Conservation (phyloP, 2,888 invertebrate species). For the Cephonodes hylas region DNA sequence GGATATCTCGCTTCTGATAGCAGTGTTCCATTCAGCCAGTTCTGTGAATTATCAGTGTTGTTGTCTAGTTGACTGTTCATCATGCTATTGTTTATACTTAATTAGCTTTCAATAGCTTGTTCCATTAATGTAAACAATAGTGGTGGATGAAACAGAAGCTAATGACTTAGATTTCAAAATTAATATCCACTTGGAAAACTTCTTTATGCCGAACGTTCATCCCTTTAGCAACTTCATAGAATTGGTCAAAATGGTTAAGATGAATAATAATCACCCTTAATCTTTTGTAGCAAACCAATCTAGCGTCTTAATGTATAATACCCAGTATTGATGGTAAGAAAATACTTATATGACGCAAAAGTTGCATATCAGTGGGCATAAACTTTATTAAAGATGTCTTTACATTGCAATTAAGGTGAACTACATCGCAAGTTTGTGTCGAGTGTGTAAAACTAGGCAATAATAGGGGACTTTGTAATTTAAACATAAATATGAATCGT, state of each 20-base stretch:
- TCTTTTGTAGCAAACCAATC: not conserved
- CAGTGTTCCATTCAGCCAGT: not conserved
- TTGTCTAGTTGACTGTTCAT: no score
- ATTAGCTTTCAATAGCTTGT: not conserved
- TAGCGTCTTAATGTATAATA: not conserved
- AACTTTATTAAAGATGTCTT: not conserved
- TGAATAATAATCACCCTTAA: no score
- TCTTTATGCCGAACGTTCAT: no score
- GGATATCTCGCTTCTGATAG: not conserved
- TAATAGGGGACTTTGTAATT: not conserved
- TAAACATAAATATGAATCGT: not conserved
- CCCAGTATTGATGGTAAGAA: not conserved
- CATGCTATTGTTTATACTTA: not conserved
- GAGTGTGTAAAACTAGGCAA: not conserved
- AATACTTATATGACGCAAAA: not conserved
- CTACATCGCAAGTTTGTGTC: not conserved
- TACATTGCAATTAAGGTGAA: not conserved
- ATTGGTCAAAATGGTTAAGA: no score
- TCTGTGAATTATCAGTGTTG: not conserved
- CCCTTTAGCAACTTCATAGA: no score
- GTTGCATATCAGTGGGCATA: not conserved
- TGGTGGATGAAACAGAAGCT: no score
- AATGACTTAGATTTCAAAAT: no score
- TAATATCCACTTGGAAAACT: no score
- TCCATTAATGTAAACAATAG: not conserved